Conservation (phyloP, 2,113 vertebrate species). For the Osmerus mordax region DNA sequence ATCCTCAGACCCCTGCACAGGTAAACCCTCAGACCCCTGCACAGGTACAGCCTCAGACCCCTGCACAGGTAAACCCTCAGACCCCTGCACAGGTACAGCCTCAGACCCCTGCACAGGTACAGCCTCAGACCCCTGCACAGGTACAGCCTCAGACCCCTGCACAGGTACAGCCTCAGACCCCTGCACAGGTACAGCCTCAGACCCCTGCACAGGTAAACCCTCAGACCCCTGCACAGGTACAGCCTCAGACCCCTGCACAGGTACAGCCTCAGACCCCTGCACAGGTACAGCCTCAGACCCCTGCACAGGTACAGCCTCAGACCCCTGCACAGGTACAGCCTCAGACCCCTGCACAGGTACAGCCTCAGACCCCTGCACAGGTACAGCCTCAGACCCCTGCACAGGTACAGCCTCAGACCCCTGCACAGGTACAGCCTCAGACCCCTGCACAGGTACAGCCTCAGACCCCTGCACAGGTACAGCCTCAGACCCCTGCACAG, state of each 20-base stretch:
- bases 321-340: background rate
- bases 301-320: conserved; percentile 75
- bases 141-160: conserved; percentile 46
- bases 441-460: conserved; percentile 78
- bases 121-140: conserved; percentile 81
- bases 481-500: background rate
- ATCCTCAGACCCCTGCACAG: too few species aligned
- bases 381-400: conserved; percentile 46
- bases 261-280: too few species aligned
- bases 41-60: conserved; percentile 67
- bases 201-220: conserved; percentile 78
- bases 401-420: background rate
- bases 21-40: conserved; percentile 78
- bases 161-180: background rate
- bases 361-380: conserved; percentile 81
- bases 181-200: conserved; percentile 61
- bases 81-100: background rate
- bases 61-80: background rate
- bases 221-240: background rate
- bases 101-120: too few species aligned
- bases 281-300: conserved; percentile 78
- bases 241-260: background rate
- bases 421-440: conserved; percentile 61
- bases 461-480: background rate
- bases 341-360: background rate